phyloP scores from a whole-genome alignment of 2,113 vertebrate species.

The Caranx melampygus region DNA sequence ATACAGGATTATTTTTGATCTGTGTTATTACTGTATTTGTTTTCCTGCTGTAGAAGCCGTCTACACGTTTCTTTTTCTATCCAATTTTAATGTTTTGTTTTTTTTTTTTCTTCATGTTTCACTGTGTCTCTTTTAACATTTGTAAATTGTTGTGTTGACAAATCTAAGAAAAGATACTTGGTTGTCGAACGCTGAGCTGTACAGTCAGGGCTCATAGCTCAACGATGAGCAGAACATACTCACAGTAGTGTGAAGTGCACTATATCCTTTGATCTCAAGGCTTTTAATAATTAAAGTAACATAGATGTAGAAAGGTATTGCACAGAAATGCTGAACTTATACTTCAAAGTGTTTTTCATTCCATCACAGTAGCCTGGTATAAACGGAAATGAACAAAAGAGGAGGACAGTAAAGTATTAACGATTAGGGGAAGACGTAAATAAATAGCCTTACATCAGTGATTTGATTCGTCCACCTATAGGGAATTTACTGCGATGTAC shows the following conservation, averaged over 20 bases:
- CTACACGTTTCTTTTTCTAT: neutral
- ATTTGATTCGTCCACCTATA: conserved; percentile 20
- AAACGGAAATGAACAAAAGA: conserved; percentile 5
- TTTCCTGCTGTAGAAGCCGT: conserved; percentile 1
- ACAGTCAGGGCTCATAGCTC: conserved; percentile 25
- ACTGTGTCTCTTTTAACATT: conserved; percentile 9
- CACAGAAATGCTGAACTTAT: conserved; percentile 33
- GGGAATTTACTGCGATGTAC: conserved; percentile 20
- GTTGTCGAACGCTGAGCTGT: neutral
- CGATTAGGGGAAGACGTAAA: neutral
- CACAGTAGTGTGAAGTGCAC: conserved; percentile 38
- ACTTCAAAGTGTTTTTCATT: conserved; percentile 9
- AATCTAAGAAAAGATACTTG: conserved; percentile 15
- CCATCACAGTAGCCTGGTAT: neutral
- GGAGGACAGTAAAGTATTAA: conserved; percentile 21
- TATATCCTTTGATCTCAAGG: conserved; percentile 31
- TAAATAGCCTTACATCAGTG: conserved; percentile 22
- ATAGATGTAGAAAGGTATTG: conserved; percentile 32
- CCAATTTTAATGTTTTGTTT: neutral
- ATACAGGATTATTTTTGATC: conserved; percentile 4
- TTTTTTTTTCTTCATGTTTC: conserved; percentile 1
- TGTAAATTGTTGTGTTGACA: conserved; percentile 9
- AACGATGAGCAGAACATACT: conserved; percentile 28
- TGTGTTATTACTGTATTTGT: neutral
- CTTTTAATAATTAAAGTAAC: conserved; percentile 22